phyloP scores from a whole-genome alignment of 2,113 vertebrate species.

The Brachyhypopomus gauderio region DNA sequence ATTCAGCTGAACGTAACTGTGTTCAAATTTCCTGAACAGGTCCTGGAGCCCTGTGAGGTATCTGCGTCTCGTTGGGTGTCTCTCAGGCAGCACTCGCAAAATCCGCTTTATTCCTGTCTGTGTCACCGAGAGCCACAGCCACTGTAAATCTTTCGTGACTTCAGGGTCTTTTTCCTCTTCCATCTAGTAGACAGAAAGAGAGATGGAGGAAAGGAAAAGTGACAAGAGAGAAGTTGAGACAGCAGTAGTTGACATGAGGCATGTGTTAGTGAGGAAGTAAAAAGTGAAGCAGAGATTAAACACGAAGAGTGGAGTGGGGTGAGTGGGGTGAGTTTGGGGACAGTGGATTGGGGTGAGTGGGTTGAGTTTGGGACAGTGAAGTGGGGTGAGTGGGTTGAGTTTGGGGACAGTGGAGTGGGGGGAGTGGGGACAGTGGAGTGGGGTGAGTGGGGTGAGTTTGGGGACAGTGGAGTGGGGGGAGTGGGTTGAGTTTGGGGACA shows the following conservation, averaged over 20 bases:
- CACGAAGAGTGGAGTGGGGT: background rate
- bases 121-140: slow-evolving; percentile 83
- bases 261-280: background rate
- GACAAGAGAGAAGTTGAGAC: background rate
- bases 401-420: background rate
- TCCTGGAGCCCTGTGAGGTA: slow-evolving; percentile 68
- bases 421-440: slow-evolving; percentile 16
- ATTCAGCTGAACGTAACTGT: background rate
- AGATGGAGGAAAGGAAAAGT: background rate
- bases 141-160: slow-evolving; percentile 72
- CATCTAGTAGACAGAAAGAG: background rate
- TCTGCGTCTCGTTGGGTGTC: slow-evolving; percentile 77
- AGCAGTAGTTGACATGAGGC: background rate
- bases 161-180: slow-evolving; percentile 56
- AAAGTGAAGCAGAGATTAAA: background rate
- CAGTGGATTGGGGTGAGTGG: no score
- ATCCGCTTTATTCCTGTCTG: slow-evolving; percentile 76
- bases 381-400: no score
- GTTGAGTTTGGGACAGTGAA: no score
- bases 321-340: no score
- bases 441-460: slow-evolving; percentile 39
- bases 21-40: slow-evolving; percentile 67
- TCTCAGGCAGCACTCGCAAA: slow-evolving; percentile 73
- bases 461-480: background rate
- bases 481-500: background rate